A percentile compares a stretch with the other conserved stretches of the same genome.
Evolutionary conservation across 2,888 invertebrate species (phyloP).

Genomic region (Spodoptera exigua): DNA sequence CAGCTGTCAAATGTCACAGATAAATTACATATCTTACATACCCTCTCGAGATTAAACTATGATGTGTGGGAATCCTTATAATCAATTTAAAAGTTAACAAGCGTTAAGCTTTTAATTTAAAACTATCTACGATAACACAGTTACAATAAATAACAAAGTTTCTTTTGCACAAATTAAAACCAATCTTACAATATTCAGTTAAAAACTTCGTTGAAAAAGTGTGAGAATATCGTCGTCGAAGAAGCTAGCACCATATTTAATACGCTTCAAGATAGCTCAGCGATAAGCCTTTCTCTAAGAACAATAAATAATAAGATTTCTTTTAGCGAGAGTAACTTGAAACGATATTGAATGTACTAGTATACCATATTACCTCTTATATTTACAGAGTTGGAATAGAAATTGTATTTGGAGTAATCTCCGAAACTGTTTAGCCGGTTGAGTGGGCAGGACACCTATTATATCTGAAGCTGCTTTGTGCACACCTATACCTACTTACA

Average conservation of each 20-base stretch:
- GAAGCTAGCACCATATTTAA: constrained; percentile 32
- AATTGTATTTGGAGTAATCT: constrained; percentile 57
- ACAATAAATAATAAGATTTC: constrained; percentile 59
- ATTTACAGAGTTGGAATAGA: constrained; percentile 49
- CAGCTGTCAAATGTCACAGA: no score
- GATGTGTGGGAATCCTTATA: no score
- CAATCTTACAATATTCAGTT: not conserved
- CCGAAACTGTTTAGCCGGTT: constrained; percentile 41
- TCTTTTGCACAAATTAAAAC: no score
- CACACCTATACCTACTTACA: constrained; percentile 10
- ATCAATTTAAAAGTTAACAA: no score
- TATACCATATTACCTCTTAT: constrained; percentile 44
- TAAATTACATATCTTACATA: no score
- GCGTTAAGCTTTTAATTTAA: no score
- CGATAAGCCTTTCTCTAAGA: constrained; percentile 36
- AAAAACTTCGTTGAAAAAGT: constrained; percentile 38
- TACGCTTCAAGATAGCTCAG: constrained; percentile 23
- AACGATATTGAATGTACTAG: constrained; percentile 52
- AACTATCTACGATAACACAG: no score
- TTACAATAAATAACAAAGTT: no score
- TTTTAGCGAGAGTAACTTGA: constrained; percentile 25
- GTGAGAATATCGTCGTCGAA: constrained; percentile 20
- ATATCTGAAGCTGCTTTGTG: constrained; percentile 35
- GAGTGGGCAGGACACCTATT: constrained; percentile 39
- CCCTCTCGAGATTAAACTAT: no score